A percentile compares a stretch with the other conserved stretches of the same genome.
These are phyloP conservation scores for Scomber scombrus DNA, from an alignment of 2,113 vertebrate species.

Conservation along the genomic window DNA sequence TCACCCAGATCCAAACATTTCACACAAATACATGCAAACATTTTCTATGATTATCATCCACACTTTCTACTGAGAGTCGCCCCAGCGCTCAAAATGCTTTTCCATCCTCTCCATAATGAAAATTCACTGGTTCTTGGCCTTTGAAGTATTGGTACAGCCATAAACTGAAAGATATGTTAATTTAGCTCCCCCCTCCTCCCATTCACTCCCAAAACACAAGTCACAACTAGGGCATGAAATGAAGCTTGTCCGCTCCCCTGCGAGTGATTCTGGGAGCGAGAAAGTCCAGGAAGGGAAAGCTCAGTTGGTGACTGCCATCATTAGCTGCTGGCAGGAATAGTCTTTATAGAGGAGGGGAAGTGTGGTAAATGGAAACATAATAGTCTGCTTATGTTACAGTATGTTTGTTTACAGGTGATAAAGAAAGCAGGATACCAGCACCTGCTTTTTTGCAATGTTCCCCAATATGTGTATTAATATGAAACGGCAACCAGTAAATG, in stretches of 20 bases:
- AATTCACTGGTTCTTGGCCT: background rate
- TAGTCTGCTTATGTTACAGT: background rate
- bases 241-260: background rate
- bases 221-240: conserved; percentile 53
- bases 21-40: background rate
- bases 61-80: background rate
- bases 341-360: background rate
- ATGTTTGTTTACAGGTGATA: conserved; percentile 35
- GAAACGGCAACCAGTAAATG: conserved; percentile 5
- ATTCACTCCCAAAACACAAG: conserved; percentile 15
- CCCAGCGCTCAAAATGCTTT: conserved; percentile 1
- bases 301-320: conserved; percentile 18
- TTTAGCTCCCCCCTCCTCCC: conserved; percentile 18
- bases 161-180: conserved; percentile 22
- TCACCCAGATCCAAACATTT: background rate
- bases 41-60: background rate
- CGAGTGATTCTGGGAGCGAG: background rate
- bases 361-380: conserved; percentile 15
- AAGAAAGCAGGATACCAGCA: background rate
- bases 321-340: conserved; percentile 7
- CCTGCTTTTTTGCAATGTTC: background rate
- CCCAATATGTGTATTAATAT: background rate
- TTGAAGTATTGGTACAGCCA: conserved; percentile 1
- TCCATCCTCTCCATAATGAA: background rate
- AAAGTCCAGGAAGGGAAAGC: conserved; percentile 15